Evolutionary conservation across 1,140 invertebrate species (phyloP).

Genomic region (Zaprionus camerounensis): DNA sequence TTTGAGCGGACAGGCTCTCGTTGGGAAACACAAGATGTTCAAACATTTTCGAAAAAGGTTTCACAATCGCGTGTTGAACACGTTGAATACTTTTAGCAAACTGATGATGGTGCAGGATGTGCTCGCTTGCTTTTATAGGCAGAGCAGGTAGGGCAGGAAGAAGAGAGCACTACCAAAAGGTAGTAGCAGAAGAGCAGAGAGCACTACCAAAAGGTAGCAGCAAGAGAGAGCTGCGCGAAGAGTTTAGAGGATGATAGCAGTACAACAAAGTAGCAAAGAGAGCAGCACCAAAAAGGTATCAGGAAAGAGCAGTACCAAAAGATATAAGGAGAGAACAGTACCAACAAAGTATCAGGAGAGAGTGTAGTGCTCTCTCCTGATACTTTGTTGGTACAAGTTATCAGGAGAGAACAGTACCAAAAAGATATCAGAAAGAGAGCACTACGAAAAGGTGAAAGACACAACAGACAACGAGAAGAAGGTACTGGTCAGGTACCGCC

Average conservation of each 20-base stretch:
- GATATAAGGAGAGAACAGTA: too few relatives aligned
- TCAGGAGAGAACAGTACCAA: too few relatives aligned
- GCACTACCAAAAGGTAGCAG: not conserved
- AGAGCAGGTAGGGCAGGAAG: conserved; percentile 26
- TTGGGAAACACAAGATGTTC: conserved; percentile 68
- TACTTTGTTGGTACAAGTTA: too few relatives aligned
- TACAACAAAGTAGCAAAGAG: too few relatives aligned
- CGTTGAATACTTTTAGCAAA: conserved; percentile 68
- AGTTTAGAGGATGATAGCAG: not conserved
- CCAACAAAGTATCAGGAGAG: too few relatives aligned
- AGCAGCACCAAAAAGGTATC: too few relatives aligned
- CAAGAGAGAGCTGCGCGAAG: not conserved
- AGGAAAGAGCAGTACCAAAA: too few relatives aligned
- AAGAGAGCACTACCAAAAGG: not conserved
- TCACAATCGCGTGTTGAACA: conserved; percentile 66
- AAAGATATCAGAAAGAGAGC: too few relatives aligned
- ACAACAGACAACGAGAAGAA: too few relatives aligned
- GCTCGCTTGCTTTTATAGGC: conserved; percentile 58
- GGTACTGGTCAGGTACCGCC: not conserved
- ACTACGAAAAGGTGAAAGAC: too few relatives aligned
- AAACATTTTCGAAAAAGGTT: conserved; percentile 62
- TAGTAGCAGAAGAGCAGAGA: not conserved
- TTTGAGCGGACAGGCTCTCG: conserved; percentile 66
- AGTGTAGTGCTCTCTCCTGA: too few relatives aligned
- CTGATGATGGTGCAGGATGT: conserved; percentile 34